These are phyloP conservation scores for Maniola jurtina DNA, from an alignment of 1,140 invertebrate species.

Conservation along the genomic window DNA sequence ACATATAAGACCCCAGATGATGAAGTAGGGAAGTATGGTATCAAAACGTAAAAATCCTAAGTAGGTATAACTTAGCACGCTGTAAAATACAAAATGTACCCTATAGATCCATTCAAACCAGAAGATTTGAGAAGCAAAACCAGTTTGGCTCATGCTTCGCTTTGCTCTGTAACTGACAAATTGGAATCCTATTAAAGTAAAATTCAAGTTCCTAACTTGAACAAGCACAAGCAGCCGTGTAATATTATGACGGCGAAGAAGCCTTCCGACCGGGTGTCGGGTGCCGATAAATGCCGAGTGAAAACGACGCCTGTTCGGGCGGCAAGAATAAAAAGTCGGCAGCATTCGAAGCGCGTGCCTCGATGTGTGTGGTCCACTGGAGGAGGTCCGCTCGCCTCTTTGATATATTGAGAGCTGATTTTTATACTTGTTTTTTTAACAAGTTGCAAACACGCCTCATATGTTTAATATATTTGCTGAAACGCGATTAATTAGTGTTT, in stretches of 20 bases:
- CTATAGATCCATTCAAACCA: too few species aligned
- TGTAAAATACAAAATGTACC: conserved; percentile 59
- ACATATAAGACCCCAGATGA: too few species aligned
- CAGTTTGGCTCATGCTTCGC: conserved; percentile 69
- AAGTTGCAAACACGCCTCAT: conserved; percentile 13
- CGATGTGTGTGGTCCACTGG: conserved; percentile 75
- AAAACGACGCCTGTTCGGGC: conserved; percentile 50
- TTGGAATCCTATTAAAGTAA: conserved; percentile 84
- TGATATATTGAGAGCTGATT: conserved; percentile 72
- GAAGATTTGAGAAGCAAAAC: conserved; percentile 57
- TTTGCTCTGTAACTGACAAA: conserved; percentile 83
- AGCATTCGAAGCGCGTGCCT: conserved; percentile 77
- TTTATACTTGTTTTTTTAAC: conserved; percentile 58
- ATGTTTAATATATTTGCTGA: too few species aligned
- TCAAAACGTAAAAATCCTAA: too few species aligned
- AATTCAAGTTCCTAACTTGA: conserved; percentile 69
- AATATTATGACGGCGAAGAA: conserved; percentile 43
- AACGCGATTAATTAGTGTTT: too few species aligned
- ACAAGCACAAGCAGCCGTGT: conserved; percentile 58
- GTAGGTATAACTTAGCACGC: conserved; percentile 18
- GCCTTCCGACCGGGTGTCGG: conserved; percentile 60
- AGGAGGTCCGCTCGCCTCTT: conserved; percentile 65
- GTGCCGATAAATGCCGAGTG: conserved; percentile 61
- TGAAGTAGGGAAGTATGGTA: too few species aligned
- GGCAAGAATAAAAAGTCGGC: conserved; percentile 71